A percentile compares a stretch with the other conserved stretches of the same genome.
These are phyloP conservation scores for Nannobrachium achirus DNA, from an alignment of 2,113 vertebrate genomes.

Conservation along the genomic window DNA sequence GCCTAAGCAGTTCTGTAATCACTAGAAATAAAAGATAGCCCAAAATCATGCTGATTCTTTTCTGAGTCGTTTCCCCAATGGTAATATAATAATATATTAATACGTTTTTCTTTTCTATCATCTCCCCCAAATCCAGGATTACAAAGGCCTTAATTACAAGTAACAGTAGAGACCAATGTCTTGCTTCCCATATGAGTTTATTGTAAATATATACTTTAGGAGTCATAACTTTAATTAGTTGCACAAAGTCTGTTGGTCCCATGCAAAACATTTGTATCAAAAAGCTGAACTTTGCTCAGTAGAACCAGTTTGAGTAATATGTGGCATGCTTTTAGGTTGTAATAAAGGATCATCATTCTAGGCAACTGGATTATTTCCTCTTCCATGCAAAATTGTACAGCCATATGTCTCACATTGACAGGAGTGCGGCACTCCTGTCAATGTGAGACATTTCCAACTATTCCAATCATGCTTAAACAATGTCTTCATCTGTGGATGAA, in stretches of 20 bases:
- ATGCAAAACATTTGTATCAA: conserved; percentile 81
- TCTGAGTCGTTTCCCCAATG: too few species aligned
- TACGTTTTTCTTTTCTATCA: too few species aligned
- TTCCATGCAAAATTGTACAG: conserved; percentile 71
- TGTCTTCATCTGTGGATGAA: neutral
- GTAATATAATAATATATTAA: too few species aligned
- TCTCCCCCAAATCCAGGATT: too few species aligned
- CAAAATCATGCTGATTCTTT: too few species aligned
- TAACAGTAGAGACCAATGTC: conserved; percentile 18
- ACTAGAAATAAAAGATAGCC: too few species aligned
- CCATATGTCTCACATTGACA: too few species aligned
- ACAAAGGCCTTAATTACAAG: neutral
- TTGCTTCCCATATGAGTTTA: conserved; percentile 73
- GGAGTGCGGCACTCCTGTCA: conserved; percentile 52
- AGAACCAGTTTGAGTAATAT: conserved; percentile 51
- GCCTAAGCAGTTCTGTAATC: too few species aligned
- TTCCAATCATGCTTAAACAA: conserved; percentile 50
- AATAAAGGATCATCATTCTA: conserved; percentile 54
- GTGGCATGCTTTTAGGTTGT: conserved; percentile 65
- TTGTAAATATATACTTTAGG: conserved; percentile 83
- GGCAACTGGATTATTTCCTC: conserved; percentile 45
- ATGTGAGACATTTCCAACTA: conserved; percentile 40
- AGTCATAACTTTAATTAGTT: conserved; percentile 67
- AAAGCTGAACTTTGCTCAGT: conserved; percentile 60
- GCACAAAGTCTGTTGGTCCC: conserved; percentile 78